Percentiles rank a stretch among this genome's conserved stretches.
phyloP scores from a whole-genome alignment of 1,140 invertebrate species.

The Drosophila azteca region DNA sequence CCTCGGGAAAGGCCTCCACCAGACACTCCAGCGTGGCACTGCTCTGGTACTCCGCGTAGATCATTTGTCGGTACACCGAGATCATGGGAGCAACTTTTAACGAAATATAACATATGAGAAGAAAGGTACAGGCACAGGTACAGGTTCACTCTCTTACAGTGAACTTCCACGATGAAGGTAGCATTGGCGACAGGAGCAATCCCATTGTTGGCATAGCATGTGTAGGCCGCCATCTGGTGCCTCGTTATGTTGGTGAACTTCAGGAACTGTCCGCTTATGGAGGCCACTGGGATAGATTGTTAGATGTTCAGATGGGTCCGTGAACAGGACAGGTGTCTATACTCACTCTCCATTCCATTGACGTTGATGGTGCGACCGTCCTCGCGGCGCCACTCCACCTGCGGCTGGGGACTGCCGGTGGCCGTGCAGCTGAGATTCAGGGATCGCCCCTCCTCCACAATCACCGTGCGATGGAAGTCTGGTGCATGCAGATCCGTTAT shows the following conservation, averaged over 20 bases:
- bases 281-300: slow-evolving; percentile 84
- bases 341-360: slow-evolving; percentile 83
- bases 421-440: slow-evolving; percentile 90
- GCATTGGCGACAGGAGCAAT: slow-evolving; percentile 92
- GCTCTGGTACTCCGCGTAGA: slow-evolving; percentile 89
- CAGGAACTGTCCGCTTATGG: slow-evolving; percentile 88
- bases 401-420: slow-evolving; percentile 89
- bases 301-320: neutral
- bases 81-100: slow-evolving; percentile 91
- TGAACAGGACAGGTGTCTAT: slow-evolving; percentile 33
- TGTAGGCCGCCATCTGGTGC: slow-evolving; percentile 93
- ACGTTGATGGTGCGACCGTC: slow-evolving; percentile 87
- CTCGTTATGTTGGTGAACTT: slow-evolving; percentile 93
- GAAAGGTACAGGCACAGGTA: too few species aligned
- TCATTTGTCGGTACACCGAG: slow-evolving; percentile 89
- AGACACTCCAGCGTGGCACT: slow-evolving; percentile 91
- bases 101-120: slow-evolving; percentile 47
- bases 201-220: slow-evolving; percentile 94
- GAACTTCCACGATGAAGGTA: slow-evolving; percentile 92
- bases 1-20: slow-evolving; percentile 93
- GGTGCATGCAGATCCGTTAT: slow-evolving; percentile 84
- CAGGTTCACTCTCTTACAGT: slow-evolving; percentile 88
- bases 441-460: slow-evolving; percentile 90
- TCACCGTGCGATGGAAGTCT: slow-evolving; percentile 83
- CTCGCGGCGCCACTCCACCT: slow-evolving; percentile 90